phyloP scores from a whole-genome alignment of 2,888 invertebrate genomes.

The Dendrolimus pini region DNA sequence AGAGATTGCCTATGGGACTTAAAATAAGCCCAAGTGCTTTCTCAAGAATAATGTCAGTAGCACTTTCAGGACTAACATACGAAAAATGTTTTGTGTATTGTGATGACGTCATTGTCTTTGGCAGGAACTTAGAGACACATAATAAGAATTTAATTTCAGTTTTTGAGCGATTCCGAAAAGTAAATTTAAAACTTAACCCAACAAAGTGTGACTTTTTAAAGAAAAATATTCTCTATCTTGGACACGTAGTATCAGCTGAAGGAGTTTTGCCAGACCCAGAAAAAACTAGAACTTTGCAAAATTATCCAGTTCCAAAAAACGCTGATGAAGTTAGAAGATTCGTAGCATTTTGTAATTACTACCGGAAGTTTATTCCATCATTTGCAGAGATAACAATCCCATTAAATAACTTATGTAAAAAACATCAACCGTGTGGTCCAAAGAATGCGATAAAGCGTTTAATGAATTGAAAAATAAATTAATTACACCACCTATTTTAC shows the following conservation, averaged over 20 bases:
- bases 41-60: slow-evolving; percentile 8
- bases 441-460: no score
- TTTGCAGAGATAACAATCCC: no score
- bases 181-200: neutral
- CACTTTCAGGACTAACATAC: slow-evolving; percentile 5
- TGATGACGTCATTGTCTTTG: no score
- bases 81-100: slow-evolving; percentile 4
- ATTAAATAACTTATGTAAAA: no score
- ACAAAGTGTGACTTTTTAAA: neutral
- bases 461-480: no score
- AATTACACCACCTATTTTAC: no score
- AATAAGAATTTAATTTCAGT: neutral
- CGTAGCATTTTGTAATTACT: no score
- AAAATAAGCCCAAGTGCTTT: slow-evolving; percentile 13
- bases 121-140: neutral
- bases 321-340: no score
- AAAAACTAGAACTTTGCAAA: no score
- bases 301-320: no score
- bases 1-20: slow-evolving; percentile 12
- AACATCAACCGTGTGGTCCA: no score
- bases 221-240: neutral
- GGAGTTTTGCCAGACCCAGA: neutral
- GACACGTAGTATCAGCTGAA: neutral
- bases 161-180: slow-evolving; percentile 1
- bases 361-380: no score